Conservation (phyloP, 2,888 invertebrate genomes). For the Leptarthrus brevirostris region DNA sequence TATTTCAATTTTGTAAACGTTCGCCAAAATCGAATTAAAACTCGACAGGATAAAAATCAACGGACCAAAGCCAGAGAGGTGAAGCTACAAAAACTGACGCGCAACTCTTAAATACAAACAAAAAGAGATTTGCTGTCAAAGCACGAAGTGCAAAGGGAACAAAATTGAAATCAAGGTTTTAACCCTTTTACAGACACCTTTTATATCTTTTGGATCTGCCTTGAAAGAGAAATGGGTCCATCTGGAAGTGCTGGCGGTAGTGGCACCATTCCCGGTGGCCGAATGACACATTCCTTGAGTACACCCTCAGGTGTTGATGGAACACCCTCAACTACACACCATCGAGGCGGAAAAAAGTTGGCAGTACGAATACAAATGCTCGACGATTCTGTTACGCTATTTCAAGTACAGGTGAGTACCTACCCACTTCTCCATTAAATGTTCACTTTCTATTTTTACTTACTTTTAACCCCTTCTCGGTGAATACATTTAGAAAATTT, state of each 20-base stretch:
- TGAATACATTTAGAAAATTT: background rate
- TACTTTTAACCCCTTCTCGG: background rate
- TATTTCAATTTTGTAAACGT: background rate
- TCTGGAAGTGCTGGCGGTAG: conserved; percentile 55
- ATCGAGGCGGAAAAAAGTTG: conserved; percentile 90
- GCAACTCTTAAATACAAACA: background rate
- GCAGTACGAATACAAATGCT: conserved; percentile 90
- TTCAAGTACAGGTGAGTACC: conserved; percentile 86
- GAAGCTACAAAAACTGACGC: background rate
- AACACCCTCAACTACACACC: conserved; percentile 77
- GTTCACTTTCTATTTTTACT: background rate
- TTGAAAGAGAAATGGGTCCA: conserved; percentile 48
- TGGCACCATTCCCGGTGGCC: conserved; percentile 66
- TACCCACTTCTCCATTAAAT: background rate
- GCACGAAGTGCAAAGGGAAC: no score
- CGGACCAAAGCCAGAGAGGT: background rate
- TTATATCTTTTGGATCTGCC: background rate
- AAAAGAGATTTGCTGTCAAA: background rate
- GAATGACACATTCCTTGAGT: conserved; percentile 87
- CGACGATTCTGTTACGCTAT: conserved; percentile 89
- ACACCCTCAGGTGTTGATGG: conserved; percentile 86
- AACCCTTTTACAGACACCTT: background rate
- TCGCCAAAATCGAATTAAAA: background rate
- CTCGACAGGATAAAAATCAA: background rate
- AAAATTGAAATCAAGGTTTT: background rate